Conservation (phyloP, 2,113 vertebrate genomes). For the Atrichornis clamosus region DNA sequence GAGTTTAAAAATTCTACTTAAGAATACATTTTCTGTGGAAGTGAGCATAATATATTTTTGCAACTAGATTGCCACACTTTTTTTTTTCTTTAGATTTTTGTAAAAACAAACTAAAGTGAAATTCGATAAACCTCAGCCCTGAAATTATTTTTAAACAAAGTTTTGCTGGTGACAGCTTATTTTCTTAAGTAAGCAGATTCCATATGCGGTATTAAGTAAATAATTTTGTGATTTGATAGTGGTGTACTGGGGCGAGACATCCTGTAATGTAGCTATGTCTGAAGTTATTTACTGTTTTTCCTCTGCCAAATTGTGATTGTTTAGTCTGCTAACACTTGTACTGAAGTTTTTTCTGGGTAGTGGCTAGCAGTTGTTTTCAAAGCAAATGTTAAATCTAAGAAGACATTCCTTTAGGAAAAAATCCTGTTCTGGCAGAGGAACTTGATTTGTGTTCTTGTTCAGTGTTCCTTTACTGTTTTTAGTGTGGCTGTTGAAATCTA, state of each 20-base stretch:
- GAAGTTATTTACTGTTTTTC: constrained; percentile 87
- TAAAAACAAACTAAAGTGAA: constrained; percentile 63
- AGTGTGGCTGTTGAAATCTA: constrained; percentile 93
- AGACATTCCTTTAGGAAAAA: constrained; percentile 72
- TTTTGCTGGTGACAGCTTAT: constrained; percentile 67
- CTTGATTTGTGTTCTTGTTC: constrained; percentile 92
- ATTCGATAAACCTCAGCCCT: constrained; percentile 48
- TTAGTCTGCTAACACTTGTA: constrained; percentile 92
- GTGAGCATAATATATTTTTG: constrained; percentile 3
- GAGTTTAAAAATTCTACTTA: not conserved
- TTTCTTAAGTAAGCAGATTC: constrained; percentile 86
- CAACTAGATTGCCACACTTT: not conserved
- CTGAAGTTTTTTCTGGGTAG: constrained; percentile 80
- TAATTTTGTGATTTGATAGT: constrained; percentile 80
- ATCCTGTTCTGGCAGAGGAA: constrained; percentile 83
- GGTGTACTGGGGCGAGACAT: constrained; percentile 83
- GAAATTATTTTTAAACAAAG: constrained; percentile 67
- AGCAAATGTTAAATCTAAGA: constrained; percentile 84
- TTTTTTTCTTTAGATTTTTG: constrained; percentile 8
- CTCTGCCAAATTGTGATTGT: constrained; percentile 84
- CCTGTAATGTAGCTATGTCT: constrained; percentile 74
- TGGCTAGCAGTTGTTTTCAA: constrained; percentile 90
- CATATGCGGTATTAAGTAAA: constrained; percentile 73
- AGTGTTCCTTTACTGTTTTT: constrained; percentile 85
- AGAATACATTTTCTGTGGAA: not conserved